Evolutionary conservation across 1,140 invertebrate genomes (phyloP).

Genomic region (Plectrocnemia conspersa): DNA sequence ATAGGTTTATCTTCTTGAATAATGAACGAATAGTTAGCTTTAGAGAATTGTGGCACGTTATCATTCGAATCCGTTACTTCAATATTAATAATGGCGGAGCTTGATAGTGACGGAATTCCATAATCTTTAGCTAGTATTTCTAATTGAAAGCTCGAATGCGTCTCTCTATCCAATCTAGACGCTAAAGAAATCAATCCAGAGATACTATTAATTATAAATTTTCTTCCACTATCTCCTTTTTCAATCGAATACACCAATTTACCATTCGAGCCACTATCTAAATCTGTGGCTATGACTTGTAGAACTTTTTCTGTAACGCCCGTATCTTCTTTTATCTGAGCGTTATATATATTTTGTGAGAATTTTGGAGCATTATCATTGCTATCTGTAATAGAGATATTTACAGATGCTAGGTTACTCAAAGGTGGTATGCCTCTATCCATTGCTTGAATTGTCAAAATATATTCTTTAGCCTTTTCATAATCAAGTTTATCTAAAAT

Average conservation of each 20-base stretch:
- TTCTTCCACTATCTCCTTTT: conserved; percentile 65
- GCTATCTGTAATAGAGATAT: conserved; percentile 75
- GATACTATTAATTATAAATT: conserved; percentile 68
- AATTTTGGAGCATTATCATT: conserved; percentile 83
- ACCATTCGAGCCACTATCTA: conserved; percentile 71
- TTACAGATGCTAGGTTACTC: conserved; percentile 72
- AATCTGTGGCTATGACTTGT: conserved; percentile 66
- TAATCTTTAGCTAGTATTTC: conserved; percentile 71
- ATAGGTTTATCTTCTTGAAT: conserved; percentile 76
- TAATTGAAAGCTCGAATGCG: conserved; percentile 61
- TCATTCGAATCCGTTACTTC: conserved; percentile 80
- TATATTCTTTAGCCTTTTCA: conserved; percentile 75
- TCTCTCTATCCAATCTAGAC: conserved; percentile 71
- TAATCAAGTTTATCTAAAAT: conserved; percentile 71
- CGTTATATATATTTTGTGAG: conserved; percentile 67
- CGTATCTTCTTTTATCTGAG: conserved; percentile 69
- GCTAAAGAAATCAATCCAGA: conserved; percentile 69
- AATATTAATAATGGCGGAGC: conserved; percentile 67
- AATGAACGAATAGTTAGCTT: conserved; percentile 68
- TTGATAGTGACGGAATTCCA: conserved; percentile 65
- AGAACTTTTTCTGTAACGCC: conserved; percentile 60
- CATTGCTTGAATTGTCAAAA: conserved; percentile 77
- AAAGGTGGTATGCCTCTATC: conserved; percentile 78
- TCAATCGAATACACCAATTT: conserved; percentile 68
- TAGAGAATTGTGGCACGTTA: conserved; percentile 69